Percentiles rank a stretch among this genome's conserved stretches.
phyloP scores from a whole-genome alignment of 92 coral and sea anemone genomes.

The Parazoanthus darwini region DNA sequence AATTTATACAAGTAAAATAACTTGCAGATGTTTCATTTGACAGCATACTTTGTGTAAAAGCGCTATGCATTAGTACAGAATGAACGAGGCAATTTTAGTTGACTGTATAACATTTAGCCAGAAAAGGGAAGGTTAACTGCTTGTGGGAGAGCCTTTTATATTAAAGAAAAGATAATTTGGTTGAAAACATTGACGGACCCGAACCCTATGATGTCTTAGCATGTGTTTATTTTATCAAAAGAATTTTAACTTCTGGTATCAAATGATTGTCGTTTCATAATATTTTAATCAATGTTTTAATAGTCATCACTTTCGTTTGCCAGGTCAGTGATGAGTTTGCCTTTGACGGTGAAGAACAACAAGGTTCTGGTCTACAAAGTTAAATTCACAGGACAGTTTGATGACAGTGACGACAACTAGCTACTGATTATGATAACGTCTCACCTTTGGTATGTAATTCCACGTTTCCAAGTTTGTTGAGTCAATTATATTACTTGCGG shows the following conservation, averaged over 20 bases:
- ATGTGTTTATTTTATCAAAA: no score
- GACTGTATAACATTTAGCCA: not conserved
- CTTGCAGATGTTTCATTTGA: no score
- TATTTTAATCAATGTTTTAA: no score
- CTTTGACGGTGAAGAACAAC: not conserved
- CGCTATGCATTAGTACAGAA: no score
- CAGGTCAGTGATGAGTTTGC: not conserved
- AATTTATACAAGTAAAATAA: no score
- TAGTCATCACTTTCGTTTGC: not conserved
- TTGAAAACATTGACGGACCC: not conserved
- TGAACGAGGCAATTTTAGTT: not conserved
- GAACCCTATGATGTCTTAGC: no score
- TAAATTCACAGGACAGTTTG: not conserved
- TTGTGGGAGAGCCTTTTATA: not conserved
- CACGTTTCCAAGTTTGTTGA: conserved; percentile 59
- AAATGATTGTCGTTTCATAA: no score
- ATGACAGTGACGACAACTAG: not conserved
- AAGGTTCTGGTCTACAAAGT: not conserved
- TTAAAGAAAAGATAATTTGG: no score
- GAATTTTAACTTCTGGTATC: not conserved
- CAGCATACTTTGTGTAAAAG: not conserved
- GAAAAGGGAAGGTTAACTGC: not conserved
- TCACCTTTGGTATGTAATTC: conserved; percentile 76
- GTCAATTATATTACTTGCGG: conserved; percentile 81
- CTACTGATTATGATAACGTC: not conserved